Evolutionary conservation across 2,797 vertebrate genomes (phyloP).

Genomic region (Allobates femoralis): DNA sequence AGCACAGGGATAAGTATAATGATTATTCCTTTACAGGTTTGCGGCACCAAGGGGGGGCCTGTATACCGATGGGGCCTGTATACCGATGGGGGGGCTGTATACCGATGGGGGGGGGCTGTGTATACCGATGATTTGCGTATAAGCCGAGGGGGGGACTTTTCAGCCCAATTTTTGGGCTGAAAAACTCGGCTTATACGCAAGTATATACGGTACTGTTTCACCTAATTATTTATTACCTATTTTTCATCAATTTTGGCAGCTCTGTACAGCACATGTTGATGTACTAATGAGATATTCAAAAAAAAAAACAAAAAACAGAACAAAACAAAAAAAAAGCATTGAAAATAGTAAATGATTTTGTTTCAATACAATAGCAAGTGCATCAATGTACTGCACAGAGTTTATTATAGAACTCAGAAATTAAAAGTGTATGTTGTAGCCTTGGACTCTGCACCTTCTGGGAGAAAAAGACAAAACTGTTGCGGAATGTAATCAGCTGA

Average conservation of each 20-base stretch:
- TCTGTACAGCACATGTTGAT: neutral
- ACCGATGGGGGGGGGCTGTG: too few relatives aligned
- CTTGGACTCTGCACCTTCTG: neutral
- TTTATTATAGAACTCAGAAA: neutral
- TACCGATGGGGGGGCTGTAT: too few relatives aligned
- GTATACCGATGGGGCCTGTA: too few relatives aligned
- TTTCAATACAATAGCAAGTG: neutral
- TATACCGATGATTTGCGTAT: too few relatives aligned
- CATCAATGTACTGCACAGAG: slow-evolving; percentile 1
- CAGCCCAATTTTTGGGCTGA: too few relatives aligned
- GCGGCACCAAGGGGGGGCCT: too few relatives aligned
- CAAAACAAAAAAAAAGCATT: neutral
- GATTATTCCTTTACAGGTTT: too few relatives aligned
- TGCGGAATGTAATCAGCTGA: neutral
- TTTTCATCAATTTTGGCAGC: neutral
- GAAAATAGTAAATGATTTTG: slow-evolving; percentile 18
- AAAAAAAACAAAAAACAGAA: neutral
- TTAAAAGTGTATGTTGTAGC: slow-evolving; percentile 3
- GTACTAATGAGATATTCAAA: neutral
- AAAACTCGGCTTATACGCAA: too few relatives aligned
- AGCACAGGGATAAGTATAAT: too few relatives aligned
- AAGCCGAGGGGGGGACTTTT: too few relatives aligned
- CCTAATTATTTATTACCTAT: too few relatives aligned
- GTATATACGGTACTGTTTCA: too few relatives aligned
- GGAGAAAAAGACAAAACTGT: neutral